phyloP scores from a whole-genome alignment of 2,888 invertebrate species.

The Leptogaster cylindrica region DNA sequence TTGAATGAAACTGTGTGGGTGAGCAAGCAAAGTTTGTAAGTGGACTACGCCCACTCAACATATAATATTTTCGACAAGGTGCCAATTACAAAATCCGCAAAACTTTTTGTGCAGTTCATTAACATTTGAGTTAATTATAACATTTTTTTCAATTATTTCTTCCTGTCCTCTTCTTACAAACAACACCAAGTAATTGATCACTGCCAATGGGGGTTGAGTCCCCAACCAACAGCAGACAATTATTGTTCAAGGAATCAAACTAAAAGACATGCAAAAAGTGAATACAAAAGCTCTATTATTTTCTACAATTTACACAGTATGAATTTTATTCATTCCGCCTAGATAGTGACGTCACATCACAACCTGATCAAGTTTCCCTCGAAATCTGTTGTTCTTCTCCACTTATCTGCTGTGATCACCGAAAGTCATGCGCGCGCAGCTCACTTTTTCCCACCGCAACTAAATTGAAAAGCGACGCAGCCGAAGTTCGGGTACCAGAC shows the following conservation, averaged over 20 bases:
- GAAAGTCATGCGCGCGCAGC: conserved; percentile 27
- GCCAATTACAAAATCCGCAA: no score
- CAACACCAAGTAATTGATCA: no score
- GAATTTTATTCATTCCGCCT: no score
- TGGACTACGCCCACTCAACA: conserved; percentile 15
- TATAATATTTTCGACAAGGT: no score
- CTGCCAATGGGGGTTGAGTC: conserved; percentile 4
- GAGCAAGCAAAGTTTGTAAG: not conserved
- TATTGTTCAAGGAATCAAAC: no score
- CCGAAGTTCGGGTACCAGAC: conserved; percentile 38
- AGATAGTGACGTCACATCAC: conserved; percentile 43
- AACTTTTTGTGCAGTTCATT: conserved; percentile 17
- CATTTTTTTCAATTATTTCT: no score
- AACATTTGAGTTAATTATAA: conserved; percentile 1
- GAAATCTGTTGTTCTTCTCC: conserved; percentile 22
- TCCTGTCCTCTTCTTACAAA: no score
- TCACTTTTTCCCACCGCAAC: conserved; percentile 10
- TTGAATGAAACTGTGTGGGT: conserved; percentile 10
- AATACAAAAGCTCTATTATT: no score
- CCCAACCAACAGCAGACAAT: no score
- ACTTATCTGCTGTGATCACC: conserved; percentile 31
- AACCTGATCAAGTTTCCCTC: conserved; percentile 47
- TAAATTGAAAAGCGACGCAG: conserved; percentile 3
- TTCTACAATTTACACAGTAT: no score
- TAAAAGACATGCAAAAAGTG: no score